Evolutionary conservation across 1,140 invertebrate genomes (phyloP).

Genomic region (Zaprionus ornatus): DNA sequence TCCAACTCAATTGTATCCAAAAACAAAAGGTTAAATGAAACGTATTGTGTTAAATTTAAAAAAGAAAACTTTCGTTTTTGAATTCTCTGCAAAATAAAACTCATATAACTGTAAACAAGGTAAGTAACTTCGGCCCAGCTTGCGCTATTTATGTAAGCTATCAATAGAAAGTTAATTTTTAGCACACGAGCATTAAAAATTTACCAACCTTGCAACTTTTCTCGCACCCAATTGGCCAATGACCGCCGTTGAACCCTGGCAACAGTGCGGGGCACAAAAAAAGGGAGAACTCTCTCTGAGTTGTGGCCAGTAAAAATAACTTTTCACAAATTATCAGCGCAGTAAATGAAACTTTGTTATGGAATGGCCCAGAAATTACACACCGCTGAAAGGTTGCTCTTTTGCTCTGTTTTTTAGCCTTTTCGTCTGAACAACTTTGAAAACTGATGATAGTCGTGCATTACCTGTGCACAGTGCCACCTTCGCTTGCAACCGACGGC

Average conservation of each 20-base stretch:
- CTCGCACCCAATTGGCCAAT: slow-evolving; percentile 35
- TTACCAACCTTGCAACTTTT: slow-evolving; percentile 23
- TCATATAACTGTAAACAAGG: background rate
- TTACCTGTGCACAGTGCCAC: background rate
- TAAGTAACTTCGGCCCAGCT: background rate
- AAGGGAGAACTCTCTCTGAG: background rate
- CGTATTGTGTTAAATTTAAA: no score
- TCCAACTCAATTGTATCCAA: background rate
- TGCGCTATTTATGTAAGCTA: background rate
- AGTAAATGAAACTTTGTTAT: slow-evolving; percentile 67
- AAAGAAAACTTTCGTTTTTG: background rate
- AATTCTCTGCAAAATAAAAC: background rate
- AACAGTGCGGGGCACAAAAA: background rate
- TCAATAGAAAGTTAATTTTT: slow-evolving; percentile 20
- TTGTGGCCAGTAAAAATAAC: slow-evolving; percentile 23
- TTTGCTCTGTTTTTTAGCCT: background rate
- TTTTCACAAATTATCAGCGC: slow-evolving; percentile 77
- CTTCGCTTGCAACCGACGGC: background rate
- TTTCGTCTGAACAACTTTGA: slow-evolving; percentile 31
- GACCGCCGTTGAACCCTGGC: slow-evolving; percentile 25
- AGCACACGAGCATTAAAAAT: slow-evolving; percentile 14
- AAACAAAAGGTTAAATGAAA: background rate
- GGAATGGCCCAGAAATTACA: slow-evolving; percentile 45
- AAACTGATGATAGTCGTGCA: slow-evolving; percentile 19
- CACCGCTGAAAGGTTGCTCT: slow-evolving; percentile 23